Conservation (phyloP, 1,140 invertebrate genomes). For the Cherax destructor region DNA sequence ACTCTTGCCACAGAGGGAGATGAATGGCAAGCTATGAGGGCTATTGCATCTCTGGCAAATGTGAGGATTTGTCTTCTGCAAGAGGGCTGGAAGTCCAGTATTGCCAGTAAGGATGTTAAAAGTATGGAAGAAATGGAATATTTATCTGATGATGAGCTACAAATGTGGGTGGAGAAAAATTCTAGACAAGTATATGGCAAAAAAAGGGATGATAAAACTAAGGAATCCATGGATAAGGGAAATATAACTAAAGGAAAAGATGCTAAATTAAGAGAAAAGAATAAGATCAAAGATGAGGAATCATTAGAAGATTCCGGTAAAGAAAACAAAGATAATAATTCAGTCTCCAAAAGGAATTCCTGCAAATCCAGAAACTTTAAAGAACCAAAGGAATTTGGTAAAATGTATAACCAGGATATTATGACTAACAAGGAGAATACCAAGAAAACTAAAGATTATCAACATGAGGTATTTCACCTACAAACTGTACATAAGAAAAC, state of each 20-base stretch:
- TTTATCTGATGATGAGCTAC: constrained; percentile 18
- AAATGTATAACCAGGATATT: background rate
- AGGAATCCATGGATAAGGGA: background rate
- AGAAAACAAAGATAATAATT: constrained; percentile 5
- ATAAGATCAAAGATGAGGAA: background rate
- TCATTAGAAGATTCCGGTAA: constrained; percentile 18
- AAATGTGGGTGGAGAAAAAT: constrained; percentile 22
- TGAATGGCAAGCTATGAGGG: constrained; percentile 61
- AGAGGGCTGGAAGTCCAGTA: constrained; percentile 14
- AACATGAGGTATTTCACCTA: background rate
- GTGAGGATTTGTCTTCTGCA: constrained; percentile 21
- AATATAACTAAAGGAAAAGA: background rate
- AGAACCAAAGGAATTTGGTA: background rate
- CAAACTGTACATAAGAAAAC: background rate
- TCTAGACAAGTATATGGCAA: background rate
- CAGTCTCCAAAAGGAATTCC: background rate
- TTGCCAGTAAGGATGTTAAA: constrained; percentile 26
- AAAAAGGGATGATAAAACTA: constrained; percentile 8
- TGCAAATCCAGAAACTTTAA: background rate
- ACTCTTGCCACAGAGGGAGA: constrained; percentile 48
- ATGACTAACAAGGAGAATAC: background rate
- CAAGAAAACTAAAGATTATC: background rate
- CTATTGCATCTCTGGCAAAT: constrained; percentile 62
- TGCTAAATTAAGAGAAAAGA: background rate
- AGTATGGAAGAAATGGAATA: constrained; percentile 23